These are phyloP conservation scores for Ecliptopera silaceata DNA, from an alignment of 2,888 invertebrate genomes.

Conservation along the genomic window DNA sequence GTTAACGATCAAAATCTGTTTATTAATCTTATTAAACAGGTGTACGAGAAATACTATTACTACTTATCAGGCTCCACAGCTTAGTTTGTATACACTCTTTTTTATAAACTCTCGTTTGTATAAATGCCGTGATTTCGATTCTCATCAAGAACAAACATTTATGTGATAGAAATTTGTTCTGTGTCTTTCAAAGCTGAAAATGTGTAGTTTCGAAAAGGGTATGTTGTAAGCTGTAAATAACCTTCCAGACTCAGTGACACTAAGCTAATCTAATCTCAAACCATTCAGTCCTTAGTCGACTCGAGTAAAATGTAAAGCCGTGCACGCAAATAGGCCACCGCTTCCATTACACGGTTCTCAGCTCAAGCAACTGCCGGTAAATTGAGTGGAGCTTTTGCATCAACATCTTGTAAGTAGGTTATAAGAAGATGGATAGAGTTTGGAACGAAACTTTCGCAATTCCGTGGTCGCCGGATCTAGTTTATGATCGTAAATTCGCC, in stretches of 20 bases:
- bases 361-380: slow-evolving; percentile 37
- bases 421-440: not conserved
- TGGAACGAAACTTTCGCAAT: not conserved
- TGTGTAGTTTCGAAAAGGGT: too few relatives aligned
- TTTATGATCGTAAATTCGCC: not conserved
- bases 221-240: too few relatives aligned
- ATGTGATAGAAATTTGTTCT: too few relatives aligned
- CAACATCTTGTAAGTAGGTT: slow-evolving; percentile 7
- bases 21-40: too few relatives aligned
- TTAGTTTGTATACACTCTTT: too few relatives aligned
- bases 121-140: too few relatives aligned
- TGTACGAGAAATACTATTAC: too few relatives aligned
- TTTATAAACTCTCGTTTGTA: too few relatives aligned
- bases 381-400: slow-evolving; percentile 41
- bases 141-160: too few relatives aligned
- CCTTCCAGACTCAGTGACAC: not conserved
- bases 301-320: slow-evolving; percentile 14
- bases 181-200: too few relatives aligned
- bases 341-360: slow-evolving; percentile 36
- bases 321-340: slow-evolving; percentile 41
- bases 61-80: too few relatives aligned
- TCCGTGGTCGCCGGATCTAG: not conserved
- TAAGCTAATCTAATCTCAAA: slow-evolving; percentile 4
- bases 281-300: not conserved
- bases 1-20: too few relatives aligned